phyloP scores from a whole-genome alignment of 2,888 invertebrate genomes.

The Dryadula phaetusa region DNA sequence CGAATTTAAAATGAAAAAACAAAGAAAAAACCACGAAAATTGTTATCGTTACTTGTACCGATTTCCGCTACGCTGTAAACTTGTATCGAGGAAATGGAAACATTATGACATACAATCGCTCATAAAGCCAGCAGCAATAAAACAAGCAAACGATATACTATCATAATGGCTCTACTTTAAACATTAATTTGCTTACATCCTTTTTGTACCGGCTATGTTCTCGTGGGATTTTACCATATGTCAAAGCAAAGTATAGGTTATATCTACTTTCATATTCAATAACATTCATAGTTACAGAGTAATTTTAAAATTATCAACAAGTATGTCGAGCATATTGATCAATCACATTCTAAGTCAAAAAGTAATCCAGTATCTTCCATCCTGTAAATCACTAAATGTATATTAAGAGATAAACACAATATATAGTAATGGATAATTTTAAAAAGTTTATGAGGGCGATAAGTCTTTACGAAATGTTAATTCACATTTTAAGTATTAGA shows the following conservation, averaged over 20 bases:
- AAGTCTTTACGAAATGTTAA: background rate
- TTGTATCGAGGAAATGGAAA: slow-evolving; percentile 53
- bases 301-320: background rate
- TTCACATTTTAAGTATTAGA: background rate
- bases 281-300: background rate
- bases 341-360: background rate
- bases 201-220: slow-evolving; percentile 27
- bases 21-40: slow-evolving; percentile 59
- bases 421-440: background rate
- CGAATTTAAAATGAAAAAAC: slow-evolving; percentile 40
- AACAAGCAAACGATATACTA: slow-evolving; percentile 36
- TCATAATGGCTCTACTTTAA: slow-evolving; percentile 35
- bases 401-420: background rate
- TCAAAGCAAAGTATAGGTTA: slow-evolving; percentile 14
- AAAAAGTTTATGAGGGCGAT: slow-evolving; percentile 5
- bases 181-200: slow-evolving; percentile 29
- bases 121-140: slow-evolving; percentile 29
- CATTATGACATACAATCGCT: slow-evolving; percentile 45
- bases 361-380: background rate
- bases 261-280: background rate
- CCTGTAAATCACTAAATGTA: background rate
- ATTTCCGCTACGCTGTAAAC: slow-evolving; percentile 64
- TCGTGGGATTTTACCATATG: slow-evolving; percentile 25
- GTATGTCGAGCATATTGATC: background rate
- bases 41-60: slow-evolving; percentile 60